Conservation (phyloP, 2,888 invertebrate species). For the Phengaris arion region DNA sequence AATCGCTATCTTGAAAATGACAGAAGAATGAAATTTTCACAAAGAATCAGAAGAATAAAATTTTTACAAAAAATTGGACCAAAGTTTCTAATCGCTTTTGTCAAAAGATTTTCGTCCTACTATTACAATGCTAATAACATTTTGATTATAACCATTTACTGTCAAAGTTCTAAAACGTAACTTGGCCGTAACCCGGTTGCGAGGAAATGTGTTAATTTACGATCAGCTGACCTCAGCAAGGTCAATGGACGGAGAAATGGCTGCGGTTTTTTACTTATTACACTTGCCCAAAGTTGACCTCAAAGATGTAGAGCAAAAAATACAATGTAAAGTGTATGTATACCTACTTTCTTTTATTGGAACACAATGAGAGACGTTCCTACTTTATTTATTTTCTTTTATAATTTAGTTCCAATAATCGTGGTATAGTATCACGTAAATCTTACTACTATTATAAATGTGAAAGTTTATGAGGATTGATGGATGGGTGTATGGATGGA, state of each 20-base stretch:
- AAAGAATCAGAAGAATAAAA: no score
- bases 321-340: no score
- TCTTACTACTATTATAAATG: no score
- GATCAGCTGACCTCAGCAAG: conserved; percentile 39
- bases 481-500: no score
- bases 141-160: conserved; percentile 7
- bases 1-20: no score
- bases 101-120: not conserved
- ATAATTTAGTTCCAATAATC: no score
- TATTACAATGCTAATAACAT: not conserved
- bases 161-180: conserved; percentile 29
- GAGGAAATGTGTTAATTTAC: conserved; percentile 30
- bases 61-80: no score
- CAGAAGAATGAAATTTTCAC: no score
- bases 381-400: no score
- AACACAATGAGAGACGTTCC: not conserved
- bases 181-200: conserved; percentile 27
- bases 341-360: not conserved
- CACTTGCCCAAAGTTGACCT: conserved; percentile 3
- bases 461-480: no score
- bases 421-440: no score
- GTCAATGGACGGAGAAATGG: conserved; percentile 43
- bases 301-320: not conserved
- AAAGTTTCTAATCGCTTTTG: not conserved
- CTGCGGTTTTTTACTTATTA: conserved; percentile 32